Conservation (phyloP, 2,888 invertebrate genomes). For the Agrotis exclamationis region DNA sequence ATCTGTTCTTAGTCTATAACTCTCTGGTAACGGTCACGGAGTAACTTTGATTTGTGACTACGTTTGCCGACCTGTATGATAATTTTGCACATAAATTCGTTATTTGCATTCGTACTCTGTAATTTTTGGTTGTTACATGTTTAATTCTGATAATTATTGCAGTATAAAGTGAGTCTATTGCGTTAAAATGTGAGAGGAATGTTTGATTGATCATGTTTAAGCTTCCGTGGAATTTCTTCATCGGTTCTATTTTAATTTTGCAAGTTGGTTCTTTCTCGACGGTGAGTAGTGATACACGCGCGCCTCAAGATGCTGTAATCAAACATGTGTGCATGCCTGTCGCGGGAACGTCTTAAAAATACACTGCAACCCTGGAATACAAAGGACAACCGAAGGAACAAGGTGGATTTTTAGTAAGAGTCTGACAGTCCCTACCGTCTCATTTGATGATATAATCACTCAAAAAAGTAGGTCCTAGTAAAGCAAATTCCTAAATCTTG, state of each 20-base stretch:
- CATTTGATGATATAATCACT: too few species aligned
- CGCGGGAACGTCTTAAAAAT: too few species aligned
- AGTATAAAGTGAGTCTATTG: constrained; percentile 22
- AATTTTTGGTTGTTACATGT: constrained; percentile 53
- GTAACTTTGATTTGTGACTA: constrained; percentile 52
- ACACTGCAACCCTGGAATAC: too few species aligned
- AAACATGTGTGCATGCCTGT: too few species aligned
- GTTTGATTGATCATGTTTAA: not conserved
- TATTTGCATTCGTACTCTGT: constrained; percentile 53
- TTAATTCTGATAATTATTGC: constrained; percentile 47
- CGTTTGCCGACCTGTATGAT: constrained; percentile 42
- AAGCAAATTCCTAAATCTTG: too few species aligned
- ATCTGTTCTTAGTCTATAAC: constrained; percentile 2
- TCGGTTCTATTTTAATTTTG: not conserved
- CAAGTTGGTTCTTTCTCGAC: not conserved
- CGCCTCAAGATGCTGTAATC: too few species aligned
- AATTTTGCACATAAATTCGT: constrained; percentile 50
- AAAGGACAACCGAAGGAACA: too few species aligned
- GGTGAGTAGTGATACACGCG: too few species aligned
- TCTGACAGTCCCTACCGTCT: too few species aligned
- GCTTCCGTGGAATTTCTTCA: constrained; percentile 9
- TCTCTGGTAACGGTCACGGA: constrained; percentile 37
- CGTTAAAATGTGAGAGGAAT: constrained; percentile 20
- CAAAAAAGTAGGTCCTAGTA: too few species aligned
- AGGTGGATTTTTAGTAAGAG: too few species aligned